Percentiles rank a stretch among this genome's conserved stretches.
Evolutionary conservation across 2,888 invertebrate genomes (phyloP).

Genomic region (Meta bourneti): DNA sequence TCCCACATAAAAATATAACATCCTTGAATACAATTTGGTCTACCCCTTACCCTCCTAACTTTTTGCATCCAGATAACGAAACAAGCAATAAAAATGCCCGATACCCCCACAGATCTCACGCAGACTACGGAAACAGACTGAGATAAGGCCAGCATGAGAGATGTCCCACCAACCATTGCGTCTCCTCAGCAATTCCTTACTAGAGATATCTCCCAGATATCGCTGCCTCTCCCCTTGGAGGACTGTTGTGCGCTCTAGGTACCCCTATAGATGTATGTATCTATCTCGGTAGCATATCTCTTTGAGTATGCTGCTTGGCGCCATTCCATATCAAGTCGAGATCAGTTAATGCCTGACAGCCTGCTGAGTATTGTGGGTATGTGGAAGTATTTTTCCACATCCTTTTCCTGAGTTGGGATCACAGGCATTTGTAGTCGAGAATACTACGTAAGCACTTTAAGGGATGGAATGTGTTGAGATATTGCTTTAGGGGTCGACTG

Average conservation of each 20-base stretch:
- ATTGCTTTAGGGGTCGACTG: too few relatives aligned
- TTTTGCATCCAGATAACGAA: conserved; percentile 10
- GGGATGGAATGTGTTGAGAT: too few relatives aligned
- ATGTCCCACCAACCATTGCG: conserved; percentile 58
- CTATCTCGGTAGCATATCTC: conserved; percentile 56
- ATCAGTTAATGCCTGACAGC: conserved; percentile 54
- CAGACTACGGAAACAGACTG: conserved; percentile 59
- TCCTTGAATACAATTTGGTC: not conserved
- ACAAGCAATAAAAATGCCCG: conserved; percentile 36
- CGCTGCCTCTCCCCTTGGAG: not conserved
- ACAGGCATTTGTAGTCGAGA: too few relatives aligned
- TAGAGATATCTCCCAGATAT: conserved; percentile 59
- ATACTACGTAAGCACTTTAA: too few relatives aligned
- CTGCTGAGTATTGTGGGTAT: not conserved
- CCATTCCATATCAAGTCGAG: conserved; percentile 42
- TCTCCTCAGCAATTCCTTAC: conserved; percentile 62
- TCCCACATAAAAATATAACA: conserved; percentile 53
- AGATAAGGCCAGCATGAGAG: conserved; percentile 61
- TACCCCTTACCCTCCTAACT: conserved; percentile 23
- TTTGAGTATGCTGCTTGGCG: conserved; percentile 51
- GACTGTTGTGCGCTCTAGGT: conserved; percentile 31
- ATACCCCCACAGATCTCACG: not conserved
- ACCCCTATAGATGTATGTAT: conserved; percentile 56
- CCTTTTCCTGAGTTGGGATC: too few relatives aligned
- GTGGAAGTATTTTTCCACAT: too few relatives aligned